Base-by-base conservation (phyloP, 1,140 invertebrate species). In the Drosophila lini region DNA sequence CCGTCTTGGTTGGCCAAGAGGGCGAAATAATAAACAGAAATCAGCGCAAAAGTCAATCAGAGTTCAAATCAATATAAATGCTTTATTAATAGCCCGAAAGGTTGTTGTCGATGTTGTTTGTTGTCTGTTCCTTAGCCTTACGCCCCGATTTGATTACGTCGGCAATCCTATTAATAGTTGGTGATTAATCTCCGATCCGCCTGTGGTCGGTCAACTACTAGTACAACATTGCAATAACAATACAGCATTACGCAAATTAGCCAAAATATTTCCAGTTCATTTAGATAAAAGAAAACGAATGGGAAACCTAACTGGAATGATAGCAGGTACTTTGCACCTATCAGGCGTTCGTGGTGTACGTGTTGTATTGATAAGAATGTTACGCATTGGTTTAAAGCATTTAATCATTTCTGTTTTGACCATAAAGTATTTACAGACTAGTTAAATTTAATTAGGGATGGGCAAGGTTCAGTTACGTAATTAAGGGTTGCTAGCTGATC, bases 1-100 rank as follows among this genome's bases (percentile, higher is more conserved):
- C 34, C 28, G 48, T 34, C 31, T 38, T 56, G 58, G 67, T 67
- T 77, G 52, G 61, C 60, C 58, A 69, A 86, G 68, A 88, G 80
- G 73, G 83, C 67, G 73, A 80, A 65, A 80, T 80, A 86, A 86
- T 88, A 88, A 86, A 80, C 76, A 82, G 71, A 86, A 88, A 86
- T 86, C 83, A 88, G 77, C 61, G 84, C 80, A 88, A 64, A 83
- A 88, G 83, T 86, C 83, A 86, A 86, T 80, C 76, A 78, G 70
- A 83, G 83, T 78, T 86, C 84, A 86, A 88, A 86, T 86, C 84
- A 86, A 86, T 86, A 88, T 74, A 88, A 86, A 77, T 88, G 73
- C 57, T 63, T 80, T 80, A 80, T 83, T 82, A 88, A 83, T 80
- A 56, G 80, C 56, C 38, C 70, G 63, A 64, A 64, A 69, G 62